A percentile compares a stretch with the other conserved stretches of the same genome.
Conservation (phyloP, 2,113 vertebrate genomes). For the Propithecus coquereli region DNA sequence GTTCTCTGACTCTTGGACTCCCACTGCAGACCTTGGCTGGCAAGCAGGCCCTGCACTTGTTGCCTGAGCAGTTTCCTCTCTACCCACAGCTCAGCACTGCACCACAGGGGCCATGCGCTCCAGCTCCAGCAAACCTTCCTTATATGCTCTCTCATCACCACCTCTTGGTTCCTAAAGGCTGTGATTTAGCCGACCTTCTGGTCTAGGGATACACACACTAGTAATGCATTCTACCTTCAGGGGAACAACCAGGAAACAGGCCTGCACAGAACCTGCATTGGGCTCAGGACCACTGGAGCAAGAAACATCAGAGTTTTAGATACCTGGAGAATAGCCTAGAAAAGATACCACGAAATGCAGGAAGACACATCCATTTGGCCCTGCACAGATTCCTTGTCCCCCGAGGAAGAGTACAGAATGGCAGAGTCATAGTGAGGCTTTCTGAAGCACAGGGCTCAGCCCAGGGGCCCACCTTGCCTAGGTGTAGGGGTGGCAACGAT, state of each 20-base stretch:
- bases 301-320: neutral
- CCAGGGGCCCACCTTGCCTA: neutral
- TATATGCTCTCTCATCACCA: neutral
- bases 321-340: neutral
- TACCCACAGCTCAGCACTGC: fast-evolving
- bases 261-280: neutral
- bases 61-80: neutral
- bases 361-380: neutral
- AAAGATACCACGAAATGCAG: neutral
- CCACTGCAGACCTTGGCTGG: neutral
- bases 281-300: neutral
- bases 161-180: fast-evolving
- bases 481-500: neutral
- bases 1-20: neutral
- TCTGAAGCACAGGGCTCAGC: neutral
- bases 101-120: neutral
- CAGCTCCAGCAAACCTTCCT: neutral
- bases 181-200: neutral
- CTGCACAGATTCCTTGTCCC: neutral
- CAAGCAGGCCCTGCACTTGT: neutral
- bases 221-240: neutral
- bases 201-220: neutral
- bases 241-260: neutral
- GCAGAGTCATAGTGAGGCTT: neutral
- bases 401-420: neutral